Conservation (phyloP, 2,113 vertebrate species). For the Mustela lutreola region DNA sequence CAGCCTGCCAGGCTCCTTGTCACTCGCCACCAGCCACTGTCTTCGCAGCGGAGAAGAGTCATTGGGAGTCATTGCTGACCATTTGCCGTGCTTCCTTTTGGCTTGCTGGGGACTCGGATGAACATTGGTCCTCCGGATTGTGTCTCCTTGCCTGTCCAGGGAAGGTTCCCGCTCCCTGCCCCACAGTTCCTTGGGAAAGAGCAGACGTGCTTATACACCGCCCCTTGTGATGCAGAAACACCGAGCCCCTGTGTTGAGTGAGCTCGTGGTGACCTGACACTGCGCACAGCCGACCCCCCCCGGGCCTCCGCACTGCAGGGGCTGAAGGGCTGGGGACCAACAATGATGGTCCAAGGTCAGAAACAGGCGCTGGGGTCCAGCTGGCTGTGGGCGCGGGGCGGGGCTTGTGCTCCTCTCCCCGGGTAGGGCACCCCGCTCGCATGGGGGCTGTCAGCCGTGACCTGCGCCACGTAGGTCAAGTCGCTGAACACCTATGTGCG, state of each 20-base stretch:
- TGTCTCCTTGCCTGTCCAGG: background rate
- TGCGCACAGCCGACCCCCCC: rapidly evolving
- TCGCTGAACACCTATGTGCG: rapidly evolving
- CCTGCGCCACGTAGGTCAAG: rapidly evolving
- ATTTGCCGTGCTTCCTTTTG: rapidly evolving
- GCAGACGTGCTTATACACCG: rapidly evolving
- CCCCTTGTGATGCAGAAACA: rapidly evolving
- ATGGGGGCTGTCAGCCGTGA: rapidly evolving
- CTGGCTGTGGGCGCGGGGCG: rapidly evolving
- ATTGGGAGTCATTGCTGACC: too few relatives aligned
- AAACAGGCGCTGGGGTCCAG: rapidly evolving
- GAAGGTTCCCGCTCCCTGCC: rapidly evolving
- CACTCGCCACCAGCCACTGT: rapidly evolving
- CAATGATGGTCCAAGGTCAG: rapidly evolving
- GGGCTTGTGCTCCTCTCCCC: rapidly evolving
- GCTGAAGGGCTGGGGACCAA: rapidly evolving
- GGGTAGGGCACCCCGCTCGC: rapidly evolving
- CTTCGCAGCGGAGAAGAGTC: background rate
- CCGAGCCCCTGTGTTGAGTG: rapidly evolving
- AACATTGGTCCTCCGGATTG: rapidly evolving
- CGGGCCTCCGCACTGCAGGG: background rate
- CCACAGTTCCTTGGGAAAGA: rapidly evolving
- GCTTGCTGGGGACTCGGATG: rapidly evolving
- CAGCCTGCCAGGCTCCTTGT: background rate
- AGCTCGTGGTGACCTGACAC: rapidly evolving